phyloP scores from a whole-genome alignment of 2,888 invertebrate species.

The Pammene aurita region DNA sequence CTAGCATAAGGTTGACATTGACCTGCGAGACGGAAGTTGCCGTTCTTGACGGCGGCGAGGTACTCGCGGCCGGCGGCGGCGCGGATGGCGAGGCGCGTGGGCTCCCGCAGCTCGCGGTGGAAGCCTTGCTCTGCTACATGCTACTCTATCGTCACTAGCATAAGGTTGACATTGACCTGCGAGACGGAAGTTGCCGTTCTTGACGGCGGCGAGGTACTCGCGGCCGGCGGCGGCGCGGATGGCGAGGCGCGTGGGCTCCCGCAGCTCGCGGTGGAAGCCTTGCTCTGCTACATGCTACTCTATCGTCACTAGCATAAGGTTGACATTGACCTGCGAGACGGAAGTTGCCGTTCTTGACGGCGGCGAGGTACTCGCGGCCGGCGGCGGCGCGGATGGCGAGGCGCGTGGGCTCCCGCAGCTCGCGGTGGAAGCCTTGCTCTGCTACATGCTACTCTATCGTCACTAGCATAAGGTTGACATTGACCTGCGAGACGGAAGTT shows the following conservation, averaged over 20 bases:
- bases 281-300: constrained; percentile 55
- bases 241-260: constrained; percentile 95
- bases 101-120: constrained; percentile 95
- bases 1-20: not conserved
- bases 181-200: constrained; percentile 95
- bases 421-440: constrained; percentile 94
- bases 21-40: constrained; percentile 91
- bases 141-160: not conserved
- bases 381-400: constrained; percentile 93
- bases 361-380: constrained; percentile 90
- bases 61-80: constrained; percentile 88
- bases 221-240: constrained; percentile 90
- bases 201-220: constrained; percentile 93
- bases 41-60: constrained; percentile 95
- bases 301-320: not conserved
- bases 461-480: not conserved
- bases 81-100: constrained; percentile 95
- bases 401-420: constrained; percentile 95
- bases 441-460: not conserved
- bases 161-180: constrained; percentile 73
- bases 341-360: constrained; percentile 96
- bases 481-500: constrained; percentile 90
- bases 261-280: constrained; percentile 95
- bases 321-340: constrained; percentile 85
- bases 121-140: constrained; percentile 85